phyloP scores from a whole-genome alignment of 2,113 vertebrate genomes.

The Chamaea fasciata region DNA sequence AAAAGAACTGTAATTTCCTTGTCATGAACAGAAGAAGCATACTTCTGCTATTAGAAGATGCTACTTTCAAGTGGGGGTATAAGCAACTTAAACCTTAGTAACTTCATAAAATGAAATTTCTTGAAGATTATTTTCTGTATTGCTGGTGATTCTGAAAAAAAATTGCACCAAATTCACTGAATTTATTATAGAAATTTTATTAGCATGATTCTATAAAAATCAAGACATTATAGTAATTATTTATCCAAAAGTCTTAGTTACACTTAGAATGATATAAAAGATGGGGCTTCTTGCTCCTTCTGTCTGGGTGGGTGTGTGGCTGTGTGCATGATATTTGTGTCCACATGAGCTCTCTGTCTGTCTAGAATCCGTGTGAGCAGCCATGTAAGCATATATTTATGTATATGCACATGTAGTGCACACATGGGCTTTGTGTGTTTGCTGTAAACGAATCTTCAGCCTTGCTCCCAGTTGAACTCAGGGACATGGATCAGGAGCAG shows the following conservation, averaged over 20 bases:
- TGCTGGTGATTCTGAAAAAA: neutral
- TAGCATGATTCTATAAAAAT: neutral
- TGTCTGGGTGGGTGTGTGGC: neutral
- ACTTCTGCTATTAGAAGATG: neutral
- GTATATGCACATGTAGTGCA: rapidly evolving
- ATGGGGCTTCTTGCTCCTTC: neutral
- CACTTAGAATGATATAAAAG: neutral
- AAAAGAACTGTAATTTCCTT: neutral
- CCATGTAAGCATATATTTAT: neutral
- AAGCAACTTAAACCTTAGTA: neutral
- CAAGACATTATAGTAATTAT: neutral
- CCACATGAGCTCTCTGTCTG: neutral
- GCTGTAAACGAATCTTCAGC: neutral
- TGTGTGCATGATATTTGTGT: neutral
- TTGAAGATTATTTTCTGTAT: neutral
- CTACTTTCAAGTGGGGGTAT: neutral
- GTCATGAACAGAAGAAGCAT: neutral
- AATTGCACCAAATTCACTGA: neutral
- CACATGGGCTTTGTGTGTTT: neutral
- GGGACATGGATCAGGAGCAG: neutral
- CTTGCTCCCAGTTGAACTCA: neutral
- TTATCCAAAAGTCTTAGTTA: neutral
- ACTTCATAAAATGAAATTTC: neutral
- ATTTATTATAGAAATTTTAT: neutral
- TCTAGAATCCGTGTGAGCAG: neutral